Conservation (phyloP, 1,140 invertebrate species). For the Halyomorpha halys region DNA sequence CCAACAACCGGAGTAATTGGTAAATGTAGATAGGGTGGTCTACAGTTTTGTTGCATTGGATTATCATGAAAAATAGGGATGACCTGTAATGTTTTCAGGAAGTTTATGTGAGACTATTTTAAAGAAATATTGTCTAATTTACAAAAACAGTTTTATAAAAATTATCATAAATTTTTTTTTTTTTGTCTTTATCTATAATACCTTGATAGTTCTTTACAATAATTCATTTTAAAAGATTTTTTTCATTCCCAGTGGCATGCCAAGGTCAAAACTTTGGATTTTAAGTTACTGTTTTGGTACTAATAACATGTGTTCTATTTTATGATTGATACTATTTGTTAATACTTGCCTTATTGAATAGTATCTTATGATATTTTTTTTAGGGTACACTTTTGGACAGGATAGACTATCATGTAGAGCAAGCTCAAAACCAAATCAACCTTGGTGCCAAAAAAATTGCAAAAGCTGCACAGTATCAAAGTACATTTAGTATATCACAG, state of each 20-base stretch:
- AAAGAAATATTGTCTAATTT: no score
- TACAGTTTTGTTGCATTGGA: no score
- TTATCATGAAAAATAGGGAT: no score
- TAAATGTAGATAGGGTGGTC: no score
- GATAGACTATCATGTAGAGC: conserved; percentile 93
- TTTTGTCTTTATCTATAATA: neutral
- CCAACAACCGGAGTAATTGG: no score
- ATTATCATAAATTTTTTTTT: no score
- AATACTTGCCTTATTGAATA: neutral
- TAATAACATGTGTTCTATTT: neutral
- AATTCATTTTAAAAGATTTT: conserved; percentile 13
- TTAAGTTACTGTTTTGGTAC: neutral
- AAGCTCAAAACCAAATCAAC: conserved; percentile 72
- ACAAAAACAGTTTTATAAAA: no score
- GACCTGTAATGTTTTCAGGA: no score
- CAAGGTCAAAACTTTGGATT: neutral
- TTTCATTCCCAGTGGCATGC: neutral
- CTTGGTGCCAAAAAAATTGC: conserved; percentile 81
- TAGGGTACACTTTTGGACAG: conserved; percentile 86
- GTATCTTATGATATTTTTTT: conserved; percentile 19
- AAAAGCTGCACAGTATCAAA: conserved; percentile 83
- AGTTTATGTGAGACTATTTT: no score
- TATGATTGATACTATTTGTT: neutral
- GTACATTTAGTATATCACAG: neutral
- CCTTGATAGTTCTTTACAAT: conserved; percentile 11